phyloP scores from a whole-genome alignment of 1,140 invertebrate genomes.

The Papilio helenus region DNA sequence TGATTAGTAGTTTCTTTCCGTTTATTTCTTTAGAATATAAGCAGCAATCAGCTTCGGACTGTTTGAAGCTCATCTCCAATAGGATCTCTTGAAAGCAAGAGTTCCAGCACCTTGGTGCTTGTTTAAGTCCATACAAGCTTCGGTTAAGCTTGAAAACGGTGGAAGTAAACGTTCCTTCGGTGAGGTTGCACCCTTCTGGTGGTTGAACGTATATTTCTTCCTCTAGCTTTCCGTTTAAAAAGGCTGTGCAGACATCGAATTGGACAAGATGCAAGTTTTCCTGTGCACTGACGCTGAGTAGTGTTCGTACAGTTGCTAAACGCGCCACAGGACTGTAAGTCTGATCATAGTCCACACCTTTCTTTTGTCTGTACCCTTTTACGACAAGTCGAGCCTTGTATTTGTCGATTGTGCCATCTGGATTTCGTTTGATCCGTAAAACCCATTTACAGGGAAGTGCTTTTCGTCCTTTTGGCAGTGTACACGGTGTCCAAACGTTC shows the following conservation, averaged over 20 bases:
- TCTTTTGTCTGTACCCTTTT: slow-evolving; percentile 63
- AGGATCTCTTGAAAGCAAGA: slow-evolving; percentile 45
- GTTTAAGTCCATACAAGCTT: slow-evolving; percentile 48
- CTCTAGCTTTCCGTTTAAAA: slow-evolving; percentile 67
- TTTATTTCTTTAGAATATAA: slow-evolving; percentile 47
- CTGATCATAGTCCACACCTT: slow-evolving; percentile 44
- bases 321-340: slow-evolving; percentile 64
- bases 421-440: slow-evolving; percentile 65
- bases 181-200: slow-evolving; percentile 36
- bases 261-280: slow-evolving; percentile 50
- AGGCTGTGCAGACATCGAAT: slow-evolving; percentile 63
- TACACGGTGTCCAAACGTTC: slow-evolving; percentile 60
- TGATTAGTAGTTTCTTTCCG: no score
- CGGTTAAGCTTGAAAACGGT: slow-evolving; percentile 46
- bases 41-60: no score
- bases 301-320: slow-evolving; percentile 60
- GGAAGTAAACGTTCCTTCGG: slow-evolving; percentile 31
- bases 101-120: slow-evolving; percentile 45
- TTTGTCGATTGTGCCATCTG: slow-evolving; percentile 50
- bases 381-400: slow-evolving; percentile 77
- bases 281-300: slow-evolving; percentile 63
- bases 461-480: slow-evolving; percentile 50
- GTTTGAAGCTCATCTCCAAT: no score
- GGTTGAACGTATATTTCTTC: slow-evolving; percentile 66
- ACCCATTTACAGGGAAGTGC: slow-evolving; percentile 68